Evolutionary conservation across 2,797 vertebrate species (phyloP), one percentile per base, ranked within the genome.

Genomic region (Malacoraja senta): DNA sequence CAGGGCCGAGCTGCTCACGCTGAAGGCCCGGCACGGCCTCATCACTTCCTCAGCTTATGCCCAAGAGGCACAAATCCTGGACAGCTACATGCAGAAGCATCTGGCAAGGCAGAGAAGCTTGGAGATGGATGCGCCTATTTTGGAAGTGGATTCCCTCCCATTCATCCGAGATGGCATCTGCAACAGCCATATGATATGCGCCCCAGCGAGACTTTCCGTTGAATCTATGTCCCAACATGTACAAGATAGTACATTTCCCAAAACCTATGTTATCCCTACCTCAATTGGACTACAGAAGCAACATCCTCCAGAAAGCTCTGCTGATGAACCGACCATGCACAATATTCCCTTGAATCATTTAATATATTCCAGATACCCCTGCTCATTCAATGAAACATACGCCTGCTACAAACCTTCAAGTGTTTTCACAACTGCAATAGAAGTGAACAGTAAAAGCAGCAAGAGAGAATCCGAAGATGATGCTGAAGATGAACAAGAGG

Each of bases 401-500:
- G 86, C 93, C 95, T 24, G 94, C 95, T 44, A 94, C 44, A 79
- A 94, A 93, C 93, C 94, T 95, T 92, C 93, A 94, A 19, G 77
- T 95, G 1, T 94, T 94, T 72, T 8, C 94, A 0, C 1, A 93
- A 0, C 0, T 44, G 0, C 0, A 83, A 26, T 93, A 0, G 78
- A 94, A 93, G 63, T 0, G 21, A 93, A 71, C 81, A 79, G 94
- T 93, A 94, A 93, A 24, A 92, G 84, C 93, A 10, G 94, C 93
- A 7, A 94, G n/a, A 61, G 0, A 0, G 80, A 80, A 38, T 96
- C 95, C 0, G 97, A 96, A 44, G 96, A 97, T 93, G 94, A 95
- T 0, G 90, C 32, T 93, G 94, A 95, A 0, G 94, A 94, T 0
- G 95, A 97, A 94, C 96, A 97, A 44, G 95, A 95, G 94, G 95